These are phyloP conservation scores for Drosophila guanche DNA, from an alignment of 1,140 invertebrate species.

Conservation along the genomic window DNA sequence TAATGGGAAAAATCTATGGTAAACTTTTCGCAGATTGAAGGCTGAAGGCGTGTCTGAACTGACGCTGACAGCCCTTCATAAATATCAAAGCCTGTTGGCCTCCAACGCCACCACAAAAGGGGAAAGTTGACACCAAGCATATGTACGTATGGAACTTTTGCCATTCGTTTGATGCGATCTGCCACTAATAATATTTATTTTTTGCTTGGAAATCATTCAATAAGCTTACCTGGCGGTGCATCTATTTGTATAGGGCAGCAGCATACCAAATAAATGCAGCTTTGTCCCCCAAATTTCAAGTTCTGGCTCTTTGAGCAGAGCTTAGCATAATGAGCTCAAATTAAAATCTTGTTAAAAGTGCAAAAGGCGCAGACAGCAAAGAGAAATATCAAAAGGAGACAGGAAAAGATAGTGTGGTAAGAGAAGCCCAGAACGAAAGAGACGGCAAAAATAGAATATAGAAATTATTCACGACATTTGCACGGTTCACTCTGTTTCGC, in stretches of 20 bases:
- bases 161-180: too few species aligned
- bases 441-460: conserved; percentile 13
- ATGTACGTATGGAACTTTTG: conserved; percentile 5
- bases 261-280: conserved; percentile 13
- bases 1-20: conserved; percentile 49
- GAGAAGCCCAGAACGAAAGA: too few species aligned
- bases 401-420: not conserved
- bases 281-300: conserved; percentile 18
- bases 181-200: too few species aligned
- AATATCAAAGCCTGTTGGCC: conserved; percentile 24
- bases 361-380: conserved; percentile 48
- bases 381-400: conserved; percentile 18
- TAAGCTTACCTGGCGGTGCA: too few species aligned
- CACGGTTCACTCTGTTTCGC: conserved; percentile 26
- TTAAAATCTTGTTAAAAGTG: conserved; percentile 75
- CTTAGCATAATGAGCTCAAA: conserved; percentile 71
- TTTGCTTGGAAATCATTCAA: too few species aligned
- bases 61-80: conserved; percentile 22
- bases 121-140: conserved; percentile 12
- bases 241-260: too few species aligned
- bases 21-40: conserved; percentile 37
- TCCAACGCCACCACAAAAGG: not conserved
- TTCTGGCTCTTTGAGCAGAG: conserved; percentile 50
- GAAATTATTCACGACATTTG: conserved; percentile 59
- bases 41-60: conserved; percentile 23